Percentiles rank a stretch among this genome's conserved stretches.
Conservation (phyloP, 1,140 invertebrate species). For the Aphaenogaster rudis region DNA sequence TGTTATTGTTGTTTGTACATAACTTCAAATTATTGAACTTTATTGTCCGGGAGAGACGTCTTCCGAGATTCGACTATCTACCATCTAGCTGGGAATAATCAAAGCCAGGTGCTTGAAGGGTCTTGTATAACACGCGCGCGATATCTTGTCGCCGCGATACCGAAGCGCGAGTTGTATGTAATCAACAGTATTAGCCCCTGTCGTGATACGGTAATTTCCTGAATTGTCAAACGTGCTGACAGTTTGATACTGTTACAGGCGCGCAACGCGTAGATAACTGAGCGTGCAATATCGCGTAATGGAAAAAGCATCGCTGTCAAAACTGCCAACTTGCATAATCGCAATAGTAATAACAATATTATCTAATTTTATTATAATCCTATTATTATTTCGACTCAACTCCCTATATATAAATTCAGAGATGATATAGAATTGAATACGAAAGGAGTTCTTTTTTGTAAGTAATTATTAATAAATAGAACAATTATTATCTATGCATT, state of each 20-base stretch:
- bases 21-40: not conserved
- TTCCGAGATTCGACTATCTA: slow-evolving; percentile 25
- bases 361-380: not conserved
- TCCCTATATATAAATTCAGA: not conserved
- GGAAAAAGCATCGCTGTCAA: slow-evolving; percentile 54
- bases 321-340: slow-evolving; percentile 36
- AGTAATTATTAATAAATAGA: not conserved
- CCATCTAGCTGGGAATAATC: slow-evolving; percentile 58
- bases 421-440: not conserved
- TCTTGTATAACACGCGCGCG: slow-evolving; percentile 69
- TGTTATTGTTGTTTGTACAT: not conserved
- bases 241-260: slow-evolving; percentile 53
- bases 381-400: not conserved
- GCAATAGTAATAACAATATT: not conserved
- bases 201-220: slow-evolving; percentile 72
- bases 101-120: slow-evolving; percentile 59
- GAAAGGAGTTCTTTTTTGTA: not conserved
- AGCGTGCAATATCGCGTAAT: slow-evolving; percentile 30
- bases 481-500: not conserved
- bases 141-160: slow-evolving; percentile 70
- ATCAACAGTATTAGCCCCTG: slow-evolving; percentile 69
- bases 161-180: slow-evolving; percentile 68
- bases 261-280: slow-evolving; percentile 47
- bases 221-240: slow-evolving; percentile 69
- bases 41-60: not conserved